Base-by-base conservation (phyloP, 1,140 invertebrate genomes). In the Tigriopus japonicus region DNA sequence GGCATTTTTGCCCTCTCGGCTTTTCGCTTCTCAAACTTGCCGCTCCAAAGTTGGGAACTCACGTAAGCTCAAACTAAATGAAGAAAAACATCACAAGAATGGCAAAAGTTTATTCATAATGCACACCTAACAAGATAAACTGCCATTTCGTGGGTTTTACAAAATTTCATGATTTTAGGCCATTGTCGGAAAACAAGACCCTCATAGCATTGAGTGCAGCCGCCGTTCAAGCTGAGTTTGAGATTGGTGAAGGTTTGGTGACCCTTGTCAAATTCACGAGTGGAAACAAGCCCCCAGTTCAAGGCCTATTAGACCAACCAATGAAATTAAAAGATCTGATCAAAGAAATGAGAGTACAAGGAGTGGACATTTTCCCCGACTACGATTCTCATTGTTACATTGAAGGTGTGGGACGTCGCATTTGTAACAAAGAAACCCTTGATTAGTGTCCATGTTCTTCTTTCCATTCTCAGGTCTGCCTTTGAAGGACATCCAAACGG, bases 311-410 rank as follows among this genome's bases (percentile, higher is more conserved):
- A 14, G 41, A 59, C 23, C 17, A 42, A 17, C 58, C 58, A 1
- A 59, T 59, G 58, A 52, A n/a, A 59, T n/a, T 59, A 19, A 59
- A 59, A 49, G 58, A 59, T 59, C 42, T 59, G 42, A 59, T 59
- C 14, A 59, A 59, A 41, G 58, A 59, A 42, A 59, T 59, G 58
- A 3, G 58, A 21, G 14, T 15, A 13, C 58, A 59, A 51, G 58
- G 58, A 42, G 58, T 59, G 42, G 58, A 59, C 42, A 59, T 59
- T 6, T 59, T 59, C n/a, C 58, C 58, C 1, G 58, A 59, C 24
- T 49, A 23, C n/a, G 58, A 59, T 49, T 59, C 58, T 43, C 58
- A 59, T 23, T 59, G 58, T 28, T 59, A 59, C 15, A 59, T 59
- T 49, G 58, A 59, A 42, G 58, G 55, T 49, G 10, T 15, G 21